A percentile compares a stretch with the other conserved stretches of the same genome.
These are phyloP conservation scores for Siniperca knerii DNA, from an alignment of 2,113 vertebrate genomes.

Conservation along the genomic window DNA sequence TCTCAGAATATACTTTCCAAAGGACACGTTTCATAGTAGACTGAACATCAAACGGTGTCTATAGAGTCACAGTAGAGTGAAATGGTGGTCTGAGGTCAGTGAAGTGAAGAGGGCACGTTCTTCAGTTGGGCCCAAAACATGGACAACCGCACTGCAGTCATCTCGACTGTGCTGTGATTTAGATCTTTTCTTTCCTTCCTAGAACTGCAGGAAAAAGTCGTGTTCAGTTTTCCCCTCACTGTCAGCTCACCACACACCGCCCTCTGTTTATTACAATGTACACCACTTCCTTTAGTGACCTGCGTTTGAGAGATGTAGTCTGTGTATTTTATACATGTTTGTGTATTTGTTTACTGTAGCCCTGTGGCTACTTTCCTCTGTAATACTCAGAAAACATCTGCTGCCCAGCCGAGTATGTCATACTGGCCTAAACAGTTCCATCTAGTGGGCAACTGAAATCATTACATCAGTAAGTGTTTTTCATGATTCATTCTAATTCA, in stretches of 20 bases:
- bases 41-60: neutral
- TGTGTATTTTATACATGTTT: too few relatives aligned
- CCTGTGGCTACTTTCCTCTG: neutral
- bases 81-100: neutral
- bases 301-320: neutral
- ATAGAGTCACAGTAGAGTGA: neutral
- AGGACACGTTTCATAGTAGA: neutral
- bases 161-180: neutral
- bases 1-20: neutral
- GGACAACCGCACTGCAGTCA: neutral
- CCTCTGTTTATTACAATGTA: neutral
- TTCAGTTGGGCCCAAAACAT: neutral
- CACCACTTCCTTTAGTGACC: neutral
- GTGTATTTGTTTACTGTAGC: too few relatives aligned
- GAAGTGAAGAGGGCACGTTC: slow-evolving; percentile 2
- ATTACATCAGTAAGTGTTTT: neutral
- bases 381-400: too few relatives aligned
- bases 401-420: neutral
- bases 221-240: neutral
- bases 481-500: neutral
- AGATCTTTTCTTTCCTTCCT: neutral
- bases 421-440: neutral
- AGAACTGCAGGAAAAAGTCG: neutral
- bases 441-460: slow-evolving; percentile 4
- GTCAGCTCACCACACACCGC: neutral